Evolutionary conservation across 2,113 vertebrate genomes (phyloP).

Genomic region (Raphicerus campestris): DNA sequence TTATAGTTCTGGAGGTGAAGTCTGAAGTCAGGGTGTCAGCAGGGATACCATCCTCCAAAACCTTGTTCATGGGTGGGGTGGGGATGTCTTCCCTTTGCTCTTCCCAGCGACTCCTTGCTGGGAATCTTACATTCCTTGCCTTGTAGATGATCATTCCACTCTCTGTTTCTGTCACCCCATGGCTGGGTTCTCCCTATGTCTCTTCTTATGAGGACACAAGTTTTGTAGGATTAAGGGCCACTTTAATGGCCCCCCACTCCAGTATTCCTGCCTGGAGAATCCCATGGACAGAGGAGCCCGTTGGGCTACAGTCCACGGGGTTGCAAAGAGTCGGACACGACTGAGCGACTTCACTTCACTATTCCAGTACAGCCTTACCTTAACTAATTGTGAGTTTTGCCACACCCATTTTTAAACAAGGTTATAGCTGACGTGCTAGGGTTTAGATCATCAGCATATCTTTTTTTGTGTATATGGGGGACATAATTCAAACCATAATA

Average conservation of each 20-base stretch:
- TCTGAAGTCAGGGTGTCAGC: neutral
- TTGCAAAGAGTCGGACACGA: no score
- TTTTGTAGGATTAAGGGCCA: neutral
- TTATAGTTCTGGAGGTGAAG: neutral
- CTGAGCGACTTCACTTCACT: no score
- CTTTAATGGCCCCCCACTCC: neutral
- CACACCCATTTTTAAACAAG: neutral
- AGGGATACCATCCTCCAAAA: neutral
- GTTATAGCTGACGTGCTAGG: neutral
- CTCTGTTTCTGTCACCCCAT: neutral
- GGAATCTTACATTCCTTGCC: neutral
- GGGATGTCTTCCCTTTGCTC: neutral
- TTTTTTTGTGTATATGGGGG: neutral
- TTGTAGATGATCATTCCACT: neutral
- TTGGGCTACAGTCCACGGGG: no score
- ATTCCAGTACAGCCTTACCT: neutral
- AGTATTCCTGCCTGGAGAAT: no score
- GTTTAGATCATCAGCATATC: neutral
- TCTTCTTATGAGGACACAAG: neutral
- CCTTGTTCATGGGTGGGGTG: neutral
- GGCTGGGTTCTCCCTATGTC: neutral
- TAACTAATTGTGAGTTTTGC: neutral
- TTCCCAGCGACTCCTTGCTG: neutral
- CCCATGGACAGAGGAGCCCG: no score
- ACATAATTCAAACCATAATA: neutral